Base-by-base conservation (phyloP, 2,113 vertebrate genomes). In the Marcusenius ussheri region DNA sequence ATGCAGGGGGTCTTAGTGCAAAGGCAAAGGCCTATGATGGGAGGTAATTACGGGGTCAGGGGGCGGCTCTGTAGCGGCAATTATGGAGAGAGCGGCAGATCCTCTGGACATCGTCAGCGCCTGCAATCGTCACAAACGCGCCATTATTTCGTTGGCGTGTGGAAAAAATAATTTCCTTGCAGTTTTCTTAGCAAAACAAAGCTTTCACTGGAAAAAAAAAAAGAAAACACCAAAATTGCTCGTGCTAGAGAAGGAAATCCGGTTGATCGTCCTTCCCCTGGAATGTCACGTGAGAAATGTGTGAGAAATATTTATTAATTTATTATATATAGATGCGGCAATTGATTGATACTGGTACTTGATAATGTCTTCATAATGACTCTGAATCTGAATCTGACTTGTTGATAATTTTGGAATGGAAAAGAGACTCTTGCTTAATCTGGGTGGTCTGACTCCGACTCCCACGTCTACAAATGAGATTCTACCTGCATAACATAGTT, bases 21-120 rank as follows among this genome's bases (percentile, higher is more conserved):
- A 45, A 53, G 47, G 88, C 89, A 83, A 77, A 70, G 87, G 87
- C 17, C 91, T 46, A 31, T 90, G 91, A 91, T 88, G 53, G 77
- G 56, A 80, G 35, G 74, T 42, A 89, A 91, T 89, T 91, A 70
- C 7, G 83, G 74, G 91, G 87, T 84, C 74, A 84, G 39, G 39
- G 89, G 89, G 53, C 53, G 51, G 45, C 89, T 88, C 77, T 84
- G 88, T 84, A 70, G 27, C 10, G 56, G 51, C 83, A 91, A 90
- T 90, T 91, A 88, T 62, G 85, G 88, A 83, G 46, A 84, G 77
- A 84, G 27, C 2, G 50, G 49, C 50, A 15, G 50, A 10, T 46
- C 83, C 35, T 15, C 88, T 56, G 31, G 13, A 83, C 49, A 58
- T 27, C 31, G 13, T 84, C 80, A 46, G 15, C 27, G 77, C 80